Base-by-base conservation (phyloP, 2,113 vertebrate species). In the Ceratotherium simum region DNA sequence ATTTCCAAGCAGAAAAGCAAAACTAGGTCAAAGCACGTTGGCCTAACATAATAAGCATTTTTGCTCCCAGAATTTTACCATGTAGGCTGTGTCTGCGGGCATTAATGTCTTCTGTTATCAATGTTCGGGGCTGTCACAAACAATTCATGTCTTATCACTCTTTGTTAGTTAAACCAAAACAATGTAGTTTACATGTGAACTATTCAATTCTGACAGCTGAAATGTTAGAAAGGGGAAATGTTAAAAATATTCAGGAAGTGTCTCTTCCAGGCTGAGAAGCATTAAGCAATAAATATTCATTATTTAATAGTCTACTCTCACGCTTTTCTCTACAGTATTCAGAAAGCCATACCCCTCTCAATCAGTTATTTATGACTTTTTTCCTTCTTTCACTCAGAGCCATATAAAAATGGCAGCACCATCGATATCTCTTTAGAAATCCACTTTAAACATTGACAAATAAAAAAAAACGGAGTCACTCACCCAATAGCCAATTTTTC, bases 11-110 rank as follows among this genome's bases (percentile, higher is more conserved):
- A 98, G 98, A 98, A 98, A 98, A 98, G 97, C 98, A 98, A 98
- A 99, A 99, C 98, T 99, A 99, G 99, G 99, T 99, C 99, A 99
- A 98, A 98, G 98, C 98, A 98, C 75, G 84, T 96, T 98, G 98
- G 99, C 98, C 98, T 98, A 98, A 98, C 97, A 98, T 98, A 99
- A 98, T 98, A 98, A 98, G 98, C 97, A 96, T 91, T 95, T 96
- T 96, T 98, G 98, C 97, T 98, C 83, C 82, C 95, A 98, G 96
- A 98, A 98, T 98, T 98, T 98, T 98, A 98, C 97, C 98, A 97
- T 98, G 98, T 97, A 98, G 98, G 96, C 98, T 80, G 42, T 98
- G 98, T 98, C 99, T 98, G 90, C 94, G 90, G 98, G 98, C 98
- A 99, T 98, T 98, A 98, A 97, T 97, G 98, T 99, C 98, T 97